Evolutionary conservation across 23 tunicate genomes (phyloP).

Genomic region (Ascidia mentula): DNA sequence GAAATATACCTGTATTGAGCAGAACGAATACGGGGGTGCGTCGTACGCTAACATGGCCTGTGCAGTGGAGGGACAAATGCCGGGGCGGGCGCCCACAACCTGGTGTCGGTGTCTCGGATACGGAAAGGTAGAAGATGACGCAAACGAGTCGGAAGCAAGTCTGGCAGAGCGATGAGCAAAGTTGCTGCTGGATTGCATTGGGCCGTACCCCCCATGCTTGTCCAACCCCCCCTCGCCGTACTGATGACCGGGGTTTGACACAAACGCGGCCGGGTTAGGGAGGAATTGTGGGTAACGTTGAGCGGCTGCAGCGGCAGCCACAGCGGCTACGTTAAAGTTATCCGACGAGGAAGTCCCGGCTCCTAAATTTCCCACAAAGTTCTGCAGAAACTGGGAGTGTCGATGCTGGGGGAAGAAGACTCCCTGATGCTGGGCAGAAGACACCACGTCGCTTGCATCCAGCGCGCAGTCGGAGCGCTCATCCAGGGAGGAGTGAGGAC

Average conservation of each 20-base stretch:
- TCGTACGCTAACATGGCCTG: constrained; percentile 88
- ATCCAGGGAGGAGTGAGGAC: constrained; percentile 54
- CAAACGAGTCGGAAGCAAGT: constrained; percentile 9
- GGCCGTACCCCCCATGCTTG: constrained; percentile 4
- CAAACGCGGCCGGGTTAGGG: constrained; percentile 76
- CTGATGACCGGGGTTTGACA: constrained; percentile 34
- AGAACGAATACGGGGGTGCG: constrained; percentile 79
- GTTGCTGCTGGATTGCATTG: constrained; percentile 9
- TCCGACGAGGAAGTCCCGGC: constrained; percentile 45
- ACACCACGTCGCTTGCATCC: constrained; percentile 18
- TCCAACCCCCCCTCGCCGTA: constrained; percentile 16
- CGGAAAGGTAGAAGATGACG: constrained; percentile 20
- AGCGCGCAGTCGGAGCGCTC: constrained; percentile 67
- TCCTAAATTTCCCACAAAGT: constrained; percentile 74
- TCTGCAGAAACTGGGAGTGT: constrained; percentile 63
- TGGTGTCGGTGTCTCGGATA: constrained; percentile 64
- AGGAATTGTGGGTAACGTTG: constrained; percentile 85
- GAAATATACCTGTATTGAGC: constrained; percentile 62
- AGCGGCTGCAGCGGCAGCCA: constrained; percentile 88
- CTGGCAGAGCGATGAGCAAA: constrained; percentile 34
- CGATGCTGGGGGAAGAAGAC: constrained; percentile 51
- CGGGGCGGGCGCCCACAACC: constrained; percentile 23
- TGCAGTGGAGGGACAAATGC: constrained; percentile 65
- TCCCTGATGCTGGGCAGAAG: constrained; percentile 32
- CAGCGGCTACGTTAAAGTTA: constrained; percentile 91